Conservation (phyloP, 2,888 invertebrate species). For the Drosophila sordidapex region DNA sequence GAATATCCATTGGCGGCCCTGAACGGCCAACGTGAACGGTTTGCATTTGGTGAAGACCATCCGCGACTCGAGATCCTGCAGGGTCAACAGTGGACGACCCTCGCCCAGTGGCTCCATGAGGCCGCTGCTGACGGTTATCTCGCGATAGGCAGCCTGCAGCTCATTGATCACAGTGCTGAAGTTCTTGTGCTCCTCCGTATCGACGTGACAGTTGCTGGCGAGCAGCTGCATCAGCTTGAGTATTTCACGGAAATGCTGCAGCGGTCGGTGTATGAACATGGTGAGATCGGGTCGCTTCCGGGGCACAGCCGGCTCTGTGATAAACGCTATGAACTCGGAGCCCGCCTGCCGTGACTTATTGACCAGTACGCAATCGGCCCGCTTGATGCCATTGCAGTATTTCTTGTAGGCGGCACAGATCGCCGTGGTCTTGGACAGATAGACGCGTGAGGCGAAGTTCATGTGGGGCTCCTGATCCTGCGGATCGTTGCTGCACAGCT, state of each 20-base stretch:
- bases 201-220: constrained; percentile 84
- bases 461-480: constrained; percentile 89
- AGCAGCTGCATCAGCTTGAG: constrained; percentile 87
- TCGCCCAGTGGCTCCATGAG: constrained; percentile 94
- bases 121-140: constrained; percentile 93
- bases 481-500: constrained; percentile 87
- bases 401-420: constrained; percentile 92
- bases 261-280: constrained; percentile 92
- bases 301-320: constrained; percentile 92
- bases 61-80: constrained; percentile 94
- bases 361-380: constrained; percentile 93
- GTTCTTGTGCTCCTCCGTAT: constrained; percentile 85
- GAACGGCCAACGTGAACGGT: constrained; percentile 93
- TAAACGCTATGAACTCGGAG: constrained; percentile 91
- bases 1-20: constrained; percentile 95
- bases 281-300: constrained; percentile 93
- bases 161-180: constrained; percentile 84
- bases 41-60: constrained; percentile 96
- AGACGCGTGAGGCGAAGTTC: constrained; percentile 89
- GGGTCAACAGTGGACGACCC: constrained; percentile 91
- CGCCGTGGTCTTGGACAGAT: constrained; percentile 90
- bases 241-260: constrained; percentile 91
- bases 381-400: constrained; percentile 93
- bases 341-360: constrained; percentile 91
- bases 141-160: constrained; percentile 89